These are phyloP conservation scores for Steinernema feltiae DNA, from an alignment of 1,140 invertebrate genomes.

Conservation along the genomic window DNA sequence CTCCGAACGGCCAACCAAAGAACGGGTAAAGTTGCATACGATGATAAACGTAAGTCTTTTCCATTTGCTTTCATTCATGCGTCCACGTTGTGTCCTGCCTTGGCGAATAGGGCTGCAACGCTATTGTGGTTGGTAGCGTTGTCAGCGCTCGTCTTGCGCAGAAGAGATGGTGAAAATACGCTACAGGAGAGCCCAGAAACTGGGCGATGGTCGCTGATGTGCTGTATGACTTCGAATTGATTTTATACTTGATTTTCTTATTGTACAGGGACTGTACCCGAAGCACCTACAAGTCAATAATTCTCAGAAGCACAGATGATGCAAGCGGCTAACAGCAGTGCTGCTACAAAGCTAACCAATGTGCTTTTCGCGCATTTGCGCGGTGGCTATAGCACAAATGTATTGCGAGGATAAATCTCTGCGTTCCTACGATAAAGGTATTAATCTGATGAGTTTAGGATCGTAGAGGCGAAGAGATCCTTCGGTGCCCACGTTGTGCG, in stretches of 20 bases:
- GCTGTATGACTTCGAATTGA: conserved; percentile 4
- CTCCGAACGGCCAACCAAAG: too few species aligned
- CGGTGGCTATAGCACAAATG: neutral
- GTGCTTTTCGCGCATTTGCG: conserved; percentile 4
- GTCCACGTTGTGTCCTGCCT: conserved; percentile 4
- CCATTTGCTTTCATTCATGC: neutral
- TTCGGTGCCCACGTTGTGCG: neutral
- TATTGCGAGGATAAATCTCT: neutral
- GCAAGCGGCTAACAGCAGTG: conserved; percentile 4
- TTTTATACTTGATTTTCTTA: neutral
- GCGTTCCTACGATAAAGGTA: neutral
- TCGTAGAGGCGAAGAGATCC: neutral
- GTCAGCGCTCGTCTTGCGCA: neutral
- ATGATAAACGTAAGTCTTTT: neutral
- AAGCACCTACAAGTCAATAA: neutral
- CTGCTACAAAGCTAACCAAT: neutral
- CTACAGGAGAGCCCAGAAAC: neutral
- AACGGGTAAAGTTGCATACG: too few species aligned
- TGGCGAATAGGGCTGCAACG: neutral
- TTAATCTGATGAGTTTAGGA: neutral
- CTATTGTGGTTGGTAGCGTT: conserved; percentile 13
- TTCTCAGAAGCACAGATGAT: conserved; percentile 6
- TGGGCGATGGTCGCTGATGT: neutral
- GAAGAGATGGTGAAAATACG: neutral
- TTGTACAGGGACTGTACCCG: neutral